Evolutionary conservation across 2,888 invertebrate species (phyloP).

Genomic region (Aphidoletes aphidimyza): DNA sequence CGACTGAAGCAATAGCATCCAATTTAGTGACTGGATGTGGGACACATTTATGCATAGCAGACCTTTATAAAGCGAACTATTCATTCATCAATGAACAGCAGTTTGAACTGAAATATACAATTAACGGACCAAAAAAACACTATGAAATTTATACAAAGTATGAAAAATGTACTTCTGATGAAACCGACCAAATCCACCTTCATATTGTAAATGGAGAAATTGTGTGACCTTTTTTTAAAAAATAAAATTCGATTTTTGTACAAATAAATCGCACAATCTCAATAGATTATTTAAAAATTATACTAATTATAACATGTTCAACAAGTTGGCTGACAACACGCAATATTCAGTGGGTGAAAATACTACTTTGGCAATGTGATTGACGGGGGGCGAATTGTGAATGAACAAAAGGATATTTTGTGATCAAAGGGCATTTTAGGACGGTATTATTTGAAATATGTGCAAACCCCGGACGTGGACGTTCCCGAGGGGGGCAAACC

Average conservation of each 20-base stretch:
- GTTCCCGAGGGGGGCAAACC: no score
- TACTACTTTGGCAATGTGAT: no score
- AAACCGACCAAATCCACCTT: neutral
- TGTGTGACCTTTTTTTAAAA: constrained; percentile 4
- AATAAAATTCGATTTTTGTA: neutral
- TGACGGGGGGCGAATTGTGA: no score
- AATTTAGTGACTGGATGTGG: neutral
- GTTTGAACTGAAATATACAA: neutral
- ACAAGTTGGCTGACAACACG: no score
- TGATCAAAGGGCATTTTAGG: no score
- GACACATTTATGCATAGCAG: constrained; percentile 30
- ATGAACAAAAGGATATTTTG: no score
- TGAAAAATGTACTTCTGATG: neutral
- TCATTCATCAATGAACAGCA: neutral
- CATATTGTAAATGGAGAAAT: constrained; percentile 37
- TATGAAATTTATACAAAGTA: constrained; percentile 9
- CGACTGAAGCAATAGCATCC: neutral
- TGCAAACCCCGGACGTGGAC: no score
- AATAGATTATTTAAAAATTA: no score
- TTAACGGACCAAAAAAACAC: constrained; percentile 17
- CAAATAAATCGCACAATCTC: neutral
- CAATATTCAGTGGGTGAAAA: no score
- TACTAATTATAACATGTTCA: no score
- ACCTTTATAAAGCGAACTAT: constrained; percentile 13
- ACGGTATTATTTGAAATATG: no score